A percentile compares a stretch with the other conserved stretches of the same genome.
These are phyloP conservation scores for Spilarctia lutea DNA, from an alignment of 2,888 invertebrate species.

Conservation along the genomic window DNA sequence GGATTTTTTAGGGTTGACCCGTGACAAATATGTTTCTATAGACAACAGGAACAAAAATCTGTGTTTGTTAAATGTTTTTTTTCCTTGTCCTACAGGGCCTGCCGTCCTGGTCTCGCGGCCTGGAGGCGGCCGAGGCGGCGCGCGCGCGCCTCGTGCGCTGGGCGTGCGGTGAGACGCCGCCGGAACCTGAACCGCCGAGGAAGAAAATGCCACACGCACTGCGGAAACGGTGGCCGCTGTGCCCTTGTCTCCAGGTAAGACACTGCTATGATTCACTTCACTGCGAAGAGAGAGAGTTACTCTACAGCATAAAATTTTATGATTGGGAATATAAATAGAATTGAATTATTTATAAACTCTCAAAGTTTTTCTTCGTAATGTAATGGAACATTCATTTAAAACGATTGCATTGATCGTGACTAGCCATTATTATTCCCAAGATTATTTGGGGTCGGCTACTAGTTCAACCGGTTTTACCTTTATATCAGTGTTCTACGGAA, in stretches of 20 bases:
- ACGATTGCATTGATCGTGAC: too few species aligned
- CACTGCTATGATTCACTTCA: not conserved
- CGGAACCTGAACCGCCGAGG: constrained; percentile 86
- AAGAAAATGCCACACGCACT: constrained; percentile 92
- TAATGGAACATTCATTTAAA: too few species aligned
- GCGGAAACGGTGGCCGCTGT: constrained; percentile 89
- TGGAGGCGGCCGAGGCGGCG: constrained; percentile 88
- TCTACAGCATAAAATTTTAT: not conserved
- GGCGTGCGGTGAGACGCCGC: constrained; percentile 87
- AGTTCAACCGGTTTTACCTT: too few species aligned
- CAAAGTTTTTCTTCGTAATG: too few species aligned
- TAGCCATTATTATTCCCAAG: too few species aligned
- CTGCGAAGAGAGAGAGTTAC: not conserved
- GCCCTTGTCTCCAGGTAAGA: constrained; percentile 93
- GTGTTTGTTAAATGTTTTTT: not conserved
- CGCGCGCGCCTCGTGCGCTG: constrained; percentile 89
- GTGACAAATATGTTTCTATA: too few species aligned
- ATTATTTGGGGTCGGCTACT: too few species aligned
- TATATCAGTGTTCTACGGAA: too few species aligned
- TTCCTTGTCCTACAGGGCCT: constrained; percentile 84
- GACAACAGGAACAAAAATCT: not conserved
- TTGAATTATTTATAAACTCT: too few species aligned
- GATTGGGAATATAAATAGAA: not conserved
- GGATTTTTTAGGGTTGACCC: too few species aligned
- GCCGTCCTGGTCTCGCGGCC: constrained; percentile 89